Evolutionary conservation across 2,113 vertebrate species (phyloP).

Genomic region (Neodontobutis hainanensis): DNA sequence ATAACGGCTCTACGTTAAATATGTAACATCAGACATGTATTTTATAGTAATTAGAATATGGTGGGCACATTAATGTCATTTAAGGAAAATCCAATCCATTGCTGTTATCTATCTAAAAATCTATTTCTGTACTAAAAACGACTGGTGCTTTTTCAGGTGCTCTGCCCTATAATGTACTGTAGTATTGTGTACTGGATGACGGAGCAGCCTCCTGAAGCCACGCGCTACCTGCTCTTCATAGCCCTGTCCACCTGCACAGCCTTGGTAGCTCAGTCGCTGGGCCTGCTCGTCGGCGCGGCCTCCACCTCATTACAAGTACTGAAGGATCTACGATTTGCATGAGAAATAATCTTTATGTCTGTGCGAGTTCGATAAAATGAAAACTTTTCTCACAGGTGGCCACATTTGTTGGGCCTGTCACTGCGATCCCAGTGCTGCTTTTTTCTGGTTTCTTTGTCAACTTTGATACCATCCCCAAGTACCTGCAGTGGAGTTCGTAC

Average conservation of each 20-base stretch:
- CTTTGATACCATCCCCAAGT: slow-evolving; percentile 98
- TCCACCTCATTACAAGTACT: slow-evolving; percentile 91
- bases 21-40: too few species aligned
- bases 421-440: slow-evolving; percentile 93
- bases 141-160: slow-evolving; percentile 75
- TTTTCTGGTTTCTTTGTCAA: slow-evolving; percentile 99
- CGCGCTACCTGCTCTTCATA: slow-evolving; percentile 92
- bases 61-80: too few species aligned
- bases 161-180: slow-evolving; percentile 95
- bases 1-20: too few species aligned
- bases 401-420: slow-evolving; percentile 94
- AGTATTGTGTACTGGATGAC: slow-evolving; percentile 99
- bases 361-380: neutral
- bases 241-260: slow-evolving; percentile 89
- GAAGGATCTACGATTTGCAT: neutral
- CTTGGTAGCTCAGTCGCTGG: slow-evolving; percentile 94
- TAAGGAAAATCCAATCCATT: too few species aligned
- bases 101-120: too few species aligned
- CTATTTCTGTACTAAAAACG: too few species aligned
- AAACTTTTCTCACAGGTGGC: slow-evolving; percentile 82
- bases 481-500: slow-evolving; percentile 96
- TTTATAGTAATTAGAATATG: too few species aligned
- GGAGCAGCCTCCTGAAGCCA: slow-evolving; percentile 90
- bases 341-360: neutral
- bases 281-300: slow-evolving; percentile 93